phyloP scores from a whole-genome alignment of 2,797 vertebrate genomes.

The Sebastes kiyomatsui region DNA sequence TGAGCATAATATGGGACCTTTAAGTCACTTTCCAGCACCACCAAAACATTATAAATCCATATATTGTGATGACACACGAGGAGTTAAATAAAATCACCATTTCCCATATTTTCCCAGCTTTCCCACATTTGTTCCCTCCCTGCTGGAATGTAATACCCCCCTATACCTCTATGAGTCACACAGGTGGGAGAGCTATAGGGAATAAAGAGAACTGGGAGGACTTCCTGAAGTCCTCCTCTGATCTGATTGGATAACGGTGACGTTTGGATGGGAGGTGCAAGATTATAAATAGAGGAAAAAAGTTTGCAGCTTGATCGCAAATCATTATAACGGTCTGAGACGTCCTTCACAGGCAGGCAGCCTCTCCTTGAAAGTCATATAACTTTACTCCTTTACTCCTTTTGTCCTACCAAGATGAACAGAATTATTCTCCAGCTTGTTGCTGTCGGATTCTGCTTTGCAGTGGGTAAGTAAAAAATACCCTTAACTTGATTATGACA shows the following conservation, averaged over 20 bases:
- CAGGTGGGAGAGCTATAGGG: constrained; percentile 15
- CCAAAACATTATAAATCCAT: neutral
- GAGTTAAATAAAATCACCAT: neutral
- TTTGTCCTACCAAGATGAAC: constrained; percentile 69
- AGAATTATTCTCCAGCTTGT: constrained; percentile 64
- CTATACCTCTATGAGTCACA: neutral
- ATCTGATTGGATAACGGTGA: constrained; percentile 68
- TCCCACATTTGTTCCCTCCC: neutral
- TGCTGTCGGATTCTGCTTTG: constrained; percentile 69
- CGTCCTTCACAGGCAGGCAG: fast-evolving
- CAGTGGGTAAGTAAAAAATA: constrained; percentile 69
- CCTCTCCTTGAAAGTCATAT: neutral
- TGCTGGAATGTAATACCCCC: too few relatives aligned
- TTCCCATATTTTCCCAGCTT: neutral
- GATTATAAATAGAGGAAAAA: constrained; percentile 62
- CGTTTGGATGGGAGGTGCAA: constrained; percentile 34
- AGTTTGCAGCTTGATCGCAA: neutral
- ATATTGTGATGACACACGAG: neutral
- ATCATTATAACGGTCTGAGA: constrained; percentile 47
- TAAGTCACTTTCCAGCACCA: neutral
- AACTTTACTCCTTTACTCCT: too few relatives aligned
- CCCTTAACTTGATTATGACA: neutral
- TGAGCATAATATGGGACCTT: too few relatives aligned
- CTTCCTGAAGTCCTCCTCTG: neutral
- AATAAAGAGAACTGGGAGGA: neutral